Conservation (phyloP, 2,797 vertebrate genomes). For the Pseudocheirus occidentalis region DNA sequence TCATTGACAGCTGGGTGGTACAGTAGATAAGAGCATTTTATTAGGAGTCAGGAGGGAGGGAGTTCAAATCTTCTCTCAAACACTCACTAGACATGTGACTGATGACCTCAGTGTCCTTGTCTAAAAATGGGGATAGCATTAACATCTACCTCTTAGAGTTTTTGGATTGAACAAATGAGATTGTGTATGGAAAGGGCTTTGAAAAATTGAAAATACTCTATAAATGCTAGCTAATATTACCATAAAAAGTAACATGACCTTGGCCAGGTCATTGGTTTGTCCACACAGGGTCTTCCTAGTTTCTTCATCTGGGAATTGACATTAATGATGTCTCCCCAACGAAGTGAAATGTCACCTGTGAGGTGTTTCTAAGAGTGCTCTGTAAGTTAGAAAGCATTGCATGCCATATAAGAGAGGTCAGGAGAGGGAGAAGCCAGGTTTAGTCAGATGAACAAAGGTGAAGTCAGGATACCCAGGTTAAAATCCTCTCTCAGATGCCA, state of each 20-base stretch:
- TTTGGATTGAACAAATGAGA: not conserved
- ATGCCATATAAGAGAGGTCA: not conserved
- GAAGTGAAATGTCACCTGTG: not conserved
- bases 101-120: not conserved
- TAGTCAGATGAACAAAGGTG: not conserved
- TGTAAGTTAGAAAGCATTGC: not conserved
- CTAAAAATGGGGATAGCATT: not conserved
- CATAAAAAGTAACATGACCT: not conserved
- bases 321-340: not conserved
- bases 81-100: not conserved
- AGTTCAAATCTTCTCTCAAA: not conserved
- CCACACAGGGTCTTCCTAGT: not conserved
- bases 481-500: not conserved
- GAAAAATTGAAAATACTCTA: not conserved
- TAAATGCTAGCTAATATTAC: not conserved
- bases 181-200: not conserved
- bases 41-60: not conserved
- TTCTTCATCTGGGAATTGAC: not conserved
- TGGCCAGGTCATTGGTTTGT: not conserved
- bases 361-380: not conserved
- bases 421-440: not conserved
- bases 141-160: not conserved
- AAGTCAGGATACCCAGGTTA: not conserved
- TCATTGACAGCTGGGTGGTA: not conserved
- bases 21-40: not conserved